Base-by-base conservation (phyloP, 2,888 invertebrate genomes). In the Habroteleia sp. region DNA sequence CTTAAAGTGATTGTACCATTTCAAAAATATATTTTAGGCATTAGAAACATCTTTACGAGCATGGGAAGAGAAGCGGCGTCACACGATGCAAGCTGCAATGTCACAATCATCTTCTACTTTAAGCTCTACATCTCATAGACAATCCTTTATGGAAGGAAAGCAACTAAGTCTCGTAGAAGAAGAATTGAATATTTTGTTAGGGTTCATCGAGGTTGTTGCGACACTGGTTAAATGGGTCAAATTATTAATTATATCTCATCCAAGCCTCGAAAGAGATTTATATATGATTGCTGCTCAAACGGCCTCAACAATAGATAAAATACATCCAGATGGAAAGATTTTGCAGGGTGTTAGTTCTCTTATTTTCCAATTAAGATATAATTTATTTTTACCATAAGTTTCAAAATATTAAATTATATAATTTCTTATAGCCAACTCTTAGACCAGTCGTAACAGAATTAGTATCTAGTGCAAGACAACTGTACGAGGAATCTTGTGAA, bases 31-130 rank as follows among this genome's bases (percentile, higher is more conserved):
- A 13, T 33, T 77, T 5, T 78, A 92, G 92, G 94, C 94, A 3
- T 91, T 98, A 78, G 98, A 98, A 89, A 95, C 95, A 56, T 97
- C 97, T 5, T 90, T 98, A 65, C 94, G 94, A 87, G 91, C 93
- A 0, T 96, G 96, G 96, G 94, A 96, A 83, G 95, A 95, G 83
- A 96, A 95, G 83, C 95, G 95, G 84, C 90, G 92, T 80, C 89
- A 90, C 66, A 85, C 89, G 69, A 86, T 89, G 27, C 79, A 85
- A 83, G 76, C 88, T 81, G 29, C 77, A 4, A 80, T 81, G 65
- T 84, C 85, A 1, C 86, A 85, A 35, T 84, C 86, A 0, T 73
- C 82, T 6, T 86, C 86, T 25, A 83, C 80, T 10, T 63, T 86
- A 16, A 83, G 81, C 56, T 74, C 79, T 0, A 79, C 80, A 2